Percentiles rank a stretch among this genome's conserved stretches.
Evolutionary conservation across 1,140 invertebrate genomes (phyloP).

Genomic region (Nautilus pompilius): DNA sequence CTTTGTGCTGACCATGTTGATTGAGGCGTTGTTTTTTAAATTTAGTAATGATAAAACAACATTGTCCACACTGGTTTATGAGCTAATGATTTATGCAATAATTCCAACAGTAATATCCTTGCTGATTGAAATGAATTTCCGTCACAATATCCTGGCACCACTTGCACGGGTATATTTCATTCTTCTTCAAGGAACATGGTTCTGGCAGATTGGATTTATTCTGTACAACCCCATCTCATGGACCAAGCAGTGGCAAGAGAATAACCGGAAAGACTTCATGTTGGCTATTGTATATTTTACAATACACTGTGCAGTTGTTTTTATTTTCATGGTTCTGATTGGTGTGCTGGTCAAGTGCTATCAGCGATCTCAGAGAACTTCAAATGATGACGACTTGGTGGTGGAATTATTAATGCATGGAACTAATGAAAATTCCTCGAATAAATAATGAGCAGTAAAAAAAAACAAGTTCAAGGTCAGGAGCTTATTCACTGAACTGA

Average conservation of each 20-base stretch:
- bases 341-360: constrained; percentile 11
- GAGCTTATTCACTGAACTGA: too few relatives aligned
- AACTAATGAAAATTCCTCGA: too few relatives aligned
- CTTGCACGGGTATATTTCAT: constrained; percentile 45
- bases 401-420: too few relatives aligned
- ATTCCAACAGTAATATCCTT: constrained; percentile 35
- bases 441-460: too few relatives aligned
- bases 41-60: constrained; percentile 56
- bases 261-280: constrained; percentile 56
- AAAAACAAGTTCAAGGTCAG: too few relatives aligned
- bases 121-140: constrained; percentile 47
- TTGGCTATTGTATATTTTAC: constrained; percentile 52
- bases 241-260: constrained; percentile 40
- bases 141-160: constrained; percentile 39
- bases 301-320: constrained; percentile 18
- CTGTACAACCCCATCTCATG: constrained; percentile 53
- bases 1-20: constrained; percentile 36
- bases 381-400: too few relatives aligned
- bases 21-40: constrained; percentile 57
- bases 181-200: constrained; percentile 58
- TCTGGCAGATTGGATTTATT: constrained; percentile 58
- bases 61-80: constrained; percentile 58
- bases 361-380: not conserved
- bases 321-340: constrained; percentile 18
- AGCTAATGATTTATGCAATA: constrained; percentile 53